These are phyloP conservation scores for Labia minor DNA, from an alignment of 2,888 invertebrate genomes.

Conservation along the genomic window DNA sequence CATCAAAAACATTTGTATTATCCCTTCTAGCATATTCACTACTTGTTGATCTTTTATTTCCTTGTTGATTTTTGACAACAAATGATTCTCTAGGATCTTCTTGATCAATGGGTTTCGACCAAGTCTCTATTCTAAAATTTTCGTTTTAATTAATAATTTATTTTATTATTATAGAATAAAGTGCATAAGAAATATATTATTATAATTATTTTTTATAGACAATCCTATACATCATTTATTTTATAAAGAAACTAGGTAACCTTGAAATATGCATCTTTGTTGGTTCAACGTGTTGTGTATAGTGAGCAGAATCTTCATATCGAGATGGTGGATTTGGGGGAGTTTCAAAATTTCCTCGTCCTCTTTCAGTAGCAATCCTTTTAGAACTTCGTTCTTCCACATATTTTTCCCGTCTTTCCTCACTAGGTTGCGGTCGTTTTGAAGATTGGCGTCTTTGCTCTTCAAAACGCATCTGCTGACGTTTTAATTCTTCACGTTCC, in stretches of 20 bases:
- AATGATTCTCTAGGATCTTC: not conserved
- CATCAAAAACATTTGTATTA: not conserved
- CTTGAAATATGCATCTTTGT: not conserved
- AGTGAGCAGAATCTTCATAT: conserved; percentile 36
- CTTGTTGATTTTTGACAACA: not conserved
- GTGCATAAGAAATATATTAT: too few species aligned
- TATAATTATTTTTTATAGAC: too few species aligned
- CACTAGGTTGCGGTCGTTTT: conserved; percentile 42
- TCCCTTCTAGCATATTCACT: not conserved
- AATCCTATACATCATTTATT: too few species aligned
- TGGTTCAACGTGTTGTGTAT: not conserved
- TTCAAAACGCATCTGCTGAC: conserved; percentile 58
- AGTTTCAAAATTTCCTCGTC: conserved; percentile 42
- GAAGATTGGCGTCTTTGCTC: conserved; percentile 43
- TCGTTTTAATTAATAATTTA: too few species aligned
- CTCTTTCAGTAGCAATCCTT: conserved; percentile 30
- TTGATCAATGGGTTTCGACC: not conserved
- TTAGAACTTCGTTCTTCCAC: conserved; percentile 32
- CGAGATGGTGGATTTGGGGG: conserved; percentile 43
- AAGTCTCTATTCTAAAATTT: not conserved
- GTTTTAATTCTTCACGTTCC: conserved; percentile 72
- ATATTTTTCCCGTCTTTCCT: conserved; percentile 36
- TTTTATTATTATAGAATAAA: too few species aligned
- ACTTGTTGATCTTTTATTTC: not conserved
- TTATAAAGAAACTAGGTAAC: too few species aligned